Evolutionary conservation across 2,113 vertebrate genomes (phyloP).

Genomic region (Hippolais icterina): DNA sequence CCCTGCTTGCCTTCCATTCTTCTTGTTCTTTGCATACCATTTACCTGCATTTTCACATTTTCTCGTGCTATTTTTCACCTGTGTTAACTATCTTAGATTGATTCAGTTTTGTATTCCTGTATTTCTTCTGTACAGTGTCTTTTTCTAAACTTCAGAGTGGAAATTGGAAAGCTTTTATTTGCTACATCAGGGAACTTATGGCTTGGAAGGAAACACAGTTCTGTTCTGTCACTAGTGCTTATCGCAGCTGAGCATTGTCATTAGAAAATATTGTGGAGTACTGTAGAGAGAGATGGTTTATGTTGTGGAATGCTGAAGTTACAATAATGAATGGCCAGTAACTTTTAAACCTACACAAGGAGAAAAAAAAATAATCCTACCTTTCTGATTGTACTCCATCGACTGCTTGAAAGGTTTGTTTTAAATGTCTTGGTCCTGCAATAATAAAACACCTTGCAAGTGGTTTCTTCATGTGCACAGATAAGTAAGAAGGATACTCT

Average conservation of each 20-base stretch:
- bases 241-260: not conserved
- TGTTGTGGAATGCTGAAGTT: not conserved
- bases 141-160: not conserved
- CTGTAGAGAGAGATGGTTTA: not conserved
- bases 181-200: not conserved
- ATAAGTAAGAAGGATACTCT: not conserved
- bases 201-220: not conserved
- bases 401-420: conserved; percentile 18
- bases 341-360: not conserved
- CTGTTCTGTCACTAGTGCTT: not conserved
- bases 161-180: not conserved
- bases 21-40: not conserved
- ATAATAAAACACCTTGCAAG: not conserved
- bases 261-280: not conserved
- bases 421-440: conserved; percentile 50
- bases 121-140: not conserved
- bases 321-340: not conserved
- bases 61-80: not conserved
- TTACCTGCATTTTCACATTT: not conserved
- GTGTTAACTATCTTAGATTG: not conserved
- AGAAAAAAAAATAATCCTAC: conserved; percentile 18
- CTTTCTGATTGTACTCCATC: conserved; percentile 41
- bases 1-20: not conserved
- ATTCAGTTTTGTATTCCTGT: not conserved
- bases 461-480: not conserved